phyloP scores from a whole-genome alignment of 1,140 invertebrate species.

The Drosophila quadrilineata region DNA sequence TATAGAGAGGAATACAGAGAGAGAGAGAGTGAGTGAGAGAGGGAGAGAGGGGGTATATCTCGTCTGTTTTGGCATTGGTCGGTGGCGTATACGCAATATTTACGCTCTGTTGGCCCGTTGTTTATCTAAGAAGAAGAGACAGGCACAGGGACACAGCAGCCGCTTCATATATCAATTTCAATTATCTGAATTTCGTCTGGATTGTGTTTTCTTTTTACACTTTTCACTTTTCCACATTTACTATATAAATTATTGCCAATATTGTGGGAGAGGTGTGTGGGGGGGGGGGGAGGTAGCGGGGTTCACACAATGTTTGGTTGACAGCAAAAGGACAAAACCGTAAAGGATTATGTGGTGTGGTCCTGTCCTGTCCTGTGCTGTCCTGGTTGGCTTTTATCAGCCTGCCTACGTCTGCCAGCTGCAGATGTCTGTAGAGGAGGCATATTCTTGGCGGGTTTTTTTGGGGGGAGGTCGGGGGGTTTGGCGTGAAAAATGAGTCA shows the following conservation, averaged over 20 bases:
- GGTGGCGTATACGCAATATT: constrained; percentile 67
- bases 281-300: too few species aligned
- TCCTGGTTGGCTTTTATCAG: constrained; percentile 61
- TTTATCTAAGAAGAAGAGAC: constrained; percentile 58
- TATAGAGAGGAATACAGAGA: too few species aligned
- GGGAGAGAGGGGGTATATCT: too few species aligned
- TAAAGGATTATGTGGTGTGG: constrained; percentile 71
- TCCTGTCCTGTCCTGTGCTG: constrained; percentile 2
- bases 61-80: constrained; percentile 4
- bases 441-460: too few species aligned
- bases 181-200: constrained; percentile 56
- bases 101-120: constrained; percentile 39
- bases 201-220: neutral
- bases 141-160: constrained; percentile 40
- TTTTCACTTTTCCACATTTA: constrained; percentile 5
- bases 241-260: constrained; percentile 77
- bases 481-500: constrained; percentile 77
- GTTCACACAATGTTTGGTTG: too few species aligned
- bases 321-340: constrained; percentile 50
- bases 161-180: constrained; percentile 75
- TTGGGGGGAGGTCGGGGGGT: too few species aligned
- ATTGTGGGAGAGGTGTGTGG: constrained; percentile 41
- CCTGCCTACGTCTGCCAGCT: too few species aligned
- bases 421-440: too few species aligned
- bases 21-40: too few species aligned